Evolutionary conservation across 2,888 invertebrate species (phyloP), one percentile per base, ranked within the genome.

Genomic region (Aromia moschata): DNA sequence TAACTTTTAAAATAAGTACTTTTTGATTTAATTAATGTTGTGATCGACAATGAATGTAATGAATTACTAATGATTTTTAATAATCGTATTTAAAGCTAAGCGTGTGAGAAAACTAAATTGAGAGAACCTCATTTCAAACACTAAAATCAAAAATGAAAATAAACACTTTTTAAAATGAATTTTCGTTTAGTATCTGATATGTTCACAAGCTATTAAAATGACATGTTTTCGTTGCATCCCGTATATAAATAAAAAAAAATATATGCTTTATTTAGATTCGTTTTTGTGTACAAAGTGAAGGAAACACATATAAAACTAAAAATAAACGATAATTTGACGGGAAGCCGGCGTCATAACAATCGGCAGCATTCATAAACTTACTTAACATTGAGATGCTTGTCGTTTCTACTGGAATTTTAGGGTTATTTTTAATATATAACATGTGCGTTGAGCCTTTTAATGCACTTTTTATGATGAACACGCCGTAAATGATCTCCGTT

Each of bases 311-410:
- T 49, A 60, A 43, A 60, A 60, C 53, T 18, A n/a, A 56, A 47
- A 46, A 56, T 43, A 47, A 49, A 51, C 46, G 53, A 54, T 56
- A 49, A 36, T 49, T 52, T 56, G 58, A 66, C 69, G 66, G 69
- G 69, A 69, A 67, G 64, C 67, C 54, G 60, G 56, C 60, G 64
- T 63, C 65, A 64, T 69, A 67, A 65, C 64, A 67, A 67, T 64
- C 63, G 46, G 49, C 52, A 44, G 58, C 64, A 61, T 65, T 64
- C 64, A 63, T 63, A 67, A 69, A 63, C 53, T 57, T 56, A 60
- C 55, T 60, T 52, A 58, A 55, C 59, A 64, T 56, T 52, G 36
- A 61, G 61, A 61, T 51, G 49, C 45, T 61, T 58, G 57, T 56
- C 61, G 58, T 59, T 60, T 55, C 52, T 52, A 46, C 43, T 44